Base-by-base conservation (phyloP, 2,888 invertebrate genomes). In the Eristalis intricaria region DNA sequence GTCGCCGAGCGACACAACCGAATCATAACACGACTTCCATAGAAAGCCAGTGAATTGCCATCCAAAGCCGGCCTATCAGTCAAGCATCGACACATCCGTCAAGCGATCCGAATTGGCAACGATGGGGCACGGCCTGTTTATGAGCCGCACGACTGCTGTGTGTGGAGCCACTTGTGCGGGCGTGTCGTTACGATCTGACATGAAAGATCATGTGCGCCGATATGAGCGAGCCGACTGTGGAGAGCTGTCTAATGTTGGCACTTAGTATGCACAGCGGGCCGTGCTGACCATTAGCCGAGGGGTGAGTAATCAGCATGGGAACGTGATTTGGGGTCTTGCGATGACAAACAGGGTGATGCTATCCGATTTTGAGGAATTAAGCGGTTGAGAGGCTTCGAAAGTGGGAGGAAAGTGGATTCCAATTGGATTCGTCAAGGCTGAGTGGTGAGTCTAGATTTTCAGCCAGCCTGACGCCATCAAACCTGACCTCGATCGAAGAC, bases 41-140 rank as follows among this genome's bases (percentile, higher is more conserved):
- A 69, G 65, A 82, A 82, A 74, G 43, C n/a, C 71, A 0, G 56
- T 58, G 38, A 19, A 19, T 50, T 50, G 50, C 19, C 19, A 5
- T 5, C 8, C 50, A 19, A 50, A 50, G 43, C 3, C 11, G 19
- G 56, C 22, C 73, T 66, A 75, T 84, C 74, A 43, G 78, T 84
- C 70, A 70, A 76, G 68, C 80, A 77, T 77, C 63, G 73, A 80
- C 76, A 80, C 76, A 79, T 50, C 43, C 65, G 60, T 76, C 76
- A 71, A 82, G 83, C 65, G 79, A 87, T 87, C 76, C 73, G 56
- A 87, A 87, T 84, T 76, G 84, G 87, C 86, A 79, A 7, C 50
- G 7, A n/a, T 43, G 43, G 43, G 43, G 43, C 15, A 15, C 15
- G 43, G 50, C 8, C 8, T 64, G 43, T 4, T 82, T 85, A 60